Base-by-base conservation (phyloP, 2,888 invertebrate species). In the Eupsilia transversa region DNA sequence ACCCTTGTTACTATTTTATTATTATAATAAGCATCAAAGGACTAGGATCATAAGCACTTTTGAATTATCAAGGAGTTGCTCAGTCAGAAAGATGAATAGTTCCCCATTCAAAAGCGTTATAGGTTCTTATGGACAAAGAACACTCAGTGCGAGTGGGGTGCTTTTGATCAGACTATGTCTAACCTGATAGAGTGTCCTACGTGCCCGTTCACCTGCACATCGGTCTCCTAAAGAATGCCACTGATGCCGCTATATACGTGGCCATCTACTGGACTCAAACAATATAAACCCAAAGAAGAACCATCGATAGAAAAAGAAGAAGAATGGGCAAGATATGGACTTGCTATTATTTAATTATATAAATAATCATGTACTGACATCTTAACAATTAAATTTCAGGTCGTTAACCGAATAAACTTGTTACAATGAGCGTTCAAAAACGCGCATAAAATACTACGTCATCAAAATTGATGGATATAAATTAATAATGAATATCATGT, bases 401-500 rank as follows among this genome's bases (percentile, higher is more conserved):
- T 71, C 43, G 2, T 17, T 27, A 43, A 46, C 35, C 9, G 0
- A 78, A 59, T 79, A 7, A 43, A 14, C 20, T 54, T 46, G 17
- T 38, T 33, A 61, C n/a, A 38, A 43, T 33, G 23, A 23, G 17
- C 17, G n/a, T 43, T 30, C 38, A 67, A 78, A 49, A 75, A 70
- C 43, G 20, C 43, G 20, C 10, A 14, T 54, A 38, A 61, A 64
- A 61, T 14, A 56, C 33, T 27, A 23, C 38, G 49, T 60, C 49
- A 70, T 27, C 9, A 74, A 54, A 68, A 43, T 54, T 74, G 60
- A 67, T 52, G 57, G 27, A 52, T 43, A 33, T 52, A 27, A 70
- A 70, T 57, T 54, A 66, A 49, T 72, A 57, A 83, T 78, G 30
- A 83, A 83, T 83, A 66, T 78, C 30, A 57, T 41, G 27, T 54